A percentile compares a stretch with the other conserved stretches of the same genome.
These are phyloP conservation scores for Spermophilus dauricus DNA, from an alignment of 2,113 vertebrate genomes.

Conservation along the genomic window DNA sequence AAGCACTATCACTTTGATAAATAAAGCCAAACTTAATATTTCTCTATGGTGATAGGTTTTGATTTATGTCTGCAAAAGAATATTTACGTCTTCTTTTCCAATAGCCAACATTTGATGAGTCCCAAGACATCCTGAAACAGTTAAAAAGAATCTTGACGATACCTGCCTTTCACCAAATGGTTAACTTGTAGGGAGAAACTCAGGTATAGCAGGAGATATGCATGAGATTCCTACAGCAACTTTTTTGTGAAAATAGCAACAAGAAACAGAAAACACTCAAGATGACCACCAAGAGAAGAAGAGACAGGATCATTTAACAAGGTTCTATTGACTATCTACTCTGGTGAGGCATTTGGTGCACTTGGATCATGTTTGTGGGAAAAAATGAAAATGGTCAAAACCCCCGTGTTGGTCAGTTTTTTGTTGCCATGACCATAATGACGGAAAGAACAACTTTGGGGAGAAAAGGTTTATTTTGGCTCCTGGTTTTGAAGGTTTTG, in stretches of 20 bases:
- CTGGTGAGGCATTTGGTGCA: not conserved
- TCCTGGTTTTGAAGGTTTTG: not conserved
- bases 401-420: not conserved
- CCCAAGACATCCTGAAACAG: not conserved
- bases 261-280: not conserved
- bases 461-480: not conserved
- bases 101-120: not conserved
- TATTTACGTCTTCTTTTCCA: not conserved
- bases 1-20: not conserved
- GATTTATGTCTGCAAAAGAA: not conserved
- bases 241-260: not conserved
- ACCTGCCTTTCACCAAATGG: not conserved
- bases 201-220: no score
- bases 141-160: not conserved
- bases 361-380: not conserved
- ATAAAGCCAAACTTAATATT: not conserved
- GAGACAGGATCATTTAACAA: not conserved
- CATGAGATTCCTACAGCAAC: not conserved
- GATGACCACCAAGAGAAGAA: not conserved
- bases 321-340: not conserved
- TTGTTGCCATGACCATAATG: not conserved
- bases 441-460: not conserved
- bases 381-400: not conserved
- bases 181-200: not conserved
- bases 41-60: not conserved